Percentiles rank a stretch among this genome's conserved stretches.
phyloP scores from a whole-genome alignment of 1,140 invertebrate genomes.

The Sarcophaga peregrina region DNA sequence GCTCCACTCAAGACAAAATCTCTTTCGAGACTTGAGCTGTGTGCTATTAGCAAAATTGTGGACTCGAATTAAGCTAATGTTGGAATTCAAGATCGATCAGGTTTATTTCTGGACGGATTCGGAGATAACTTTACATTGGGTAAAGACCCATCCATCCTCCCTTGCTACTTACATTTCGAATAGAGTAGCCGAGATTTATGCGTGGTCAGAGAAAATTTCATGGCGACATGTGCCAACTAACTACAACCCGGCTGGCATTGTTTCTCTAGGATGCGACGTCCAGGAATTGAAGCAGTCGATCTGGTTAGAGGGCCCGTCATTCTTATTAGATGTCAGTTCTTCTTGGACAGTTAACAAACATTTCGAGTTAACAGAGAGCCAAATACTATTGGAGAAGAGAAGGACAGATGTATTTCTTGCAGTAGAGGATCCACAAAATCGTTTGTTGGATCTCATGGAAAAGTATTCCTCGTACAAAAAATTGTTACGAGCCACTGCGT shows the following conservation, averaged over 20 bases:
- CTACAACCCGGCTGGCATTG: slow-evolving; percentile 62
- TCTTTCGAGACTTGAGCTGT: slow-evolving; percentile 48
- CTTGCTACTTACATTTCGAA: slow-evolving; percentile 57
- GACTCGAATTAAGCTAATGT: slow-evolving; percentile 16
- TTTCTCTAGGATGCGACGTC: slow-evolving; percentile 54
- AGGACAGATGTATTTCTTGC: not conserved
- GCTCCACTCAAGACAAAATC: slow-evolving; percentile 45
- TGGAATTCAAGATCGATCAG: slow-evolving; percentile 33
- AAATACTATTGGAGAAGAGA: slow-evolving; percentile 23
- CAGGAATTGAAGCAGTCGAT: slow-evolving; percentile 50
- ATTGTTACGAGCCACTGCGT: not conserved
- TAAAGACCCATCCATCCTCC: slow-evolving; percentile 48
- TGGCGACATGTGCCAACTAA: slow-evolving; percentile 59
- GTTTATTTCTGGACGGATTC: slow-evolving; percentile 58
- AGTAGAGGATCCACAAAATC: not conserved
- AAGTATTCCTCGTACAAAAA: not conserved
- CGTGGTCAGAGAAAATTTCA: slow-evolving; percentile 43
- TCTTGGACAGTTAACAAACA: slow-evolving; percentile 14
- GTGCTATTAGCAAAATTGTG: slow-evolving; percentile 47
- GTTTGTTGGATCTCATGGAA: slow-evolving; percentile 8
- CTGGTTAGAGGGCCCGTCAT: slow-evolving; percentile 58
- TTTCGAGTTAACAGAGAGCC: slow-evolving; percentile 9
- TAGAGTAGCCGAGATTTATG: slow-evolving; percentile 59
- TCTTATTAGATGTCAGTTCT: not conserved
- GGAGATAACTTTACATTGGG: slow-evolving; percentile 57